Percentiles rank a stretch among this genome's conserved stretches.
These are phyloP conservation scores for Agrochola circellaris DNA, from an alignment of 2,888 invertebrate genomes.

Conservation along the genomic window DNA sequence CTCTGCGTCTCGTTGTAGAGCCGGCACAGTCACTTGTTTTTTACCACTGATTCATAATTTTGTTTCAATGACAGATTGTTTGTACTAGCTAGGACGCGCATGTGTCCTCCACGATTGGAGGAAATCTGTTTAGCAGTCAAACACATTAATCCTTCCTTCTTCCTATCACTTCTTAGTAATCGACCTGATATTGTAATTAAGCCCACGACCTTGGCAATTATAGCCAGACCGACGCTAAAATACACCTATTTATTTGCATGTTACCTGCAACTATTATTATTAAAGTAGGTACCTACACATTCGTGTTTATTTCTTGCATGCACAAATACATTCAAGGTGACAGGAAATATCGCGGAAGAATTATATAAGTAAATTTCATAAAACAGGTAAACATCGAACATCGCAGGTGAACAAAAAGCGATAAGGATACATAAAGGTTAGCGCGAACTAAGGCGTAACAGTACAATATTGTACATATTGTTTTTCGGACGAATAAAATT, in stretches of 20 bases:
- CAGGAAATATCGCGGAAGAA: constrained; percentile 32
- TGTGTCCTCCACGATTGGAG: neutral
- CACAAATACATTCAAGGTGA: constrained; percentile 30
- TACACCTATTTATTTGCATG: neutral
- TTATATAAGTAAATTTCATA: constrained; percentile 1
- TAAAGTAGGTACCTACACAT: neutral
- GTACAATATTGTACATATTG: too few relatives aligned
- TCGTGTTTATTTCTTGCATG: constrained; percentile 34
- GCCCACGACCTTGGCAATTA: neutral
- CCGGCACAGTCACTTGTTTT: too few relatives aligned
- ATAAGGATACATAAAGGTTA: neutral
- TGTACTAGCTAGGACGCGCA: too few relatives aligned
- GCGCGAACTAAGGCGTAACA: neutral
- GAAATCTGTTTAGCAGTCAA: neutral
- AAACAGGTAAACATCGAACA: constrained; percentile 6
- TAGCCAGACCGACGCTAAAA: neutral
- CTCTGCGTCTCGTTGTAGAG: too few relatives aligned
- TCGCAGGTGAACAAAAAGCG: constrained; percentile 1
- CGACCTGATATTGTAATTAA: neutral
- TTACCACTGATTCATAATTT: too few relatives aligned
- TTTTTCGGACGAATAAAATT: neutral
- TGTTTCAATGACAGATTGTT: too few relatives aligned
- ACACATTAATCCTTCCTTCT: neutral
- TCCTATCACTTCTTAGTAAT: neutral
- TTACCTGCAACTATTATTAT: neutral